phyloP scores from a whole-genome alignment of 2,113 vertebrate genomes.

The Orientallactaga bullata region DNA sequence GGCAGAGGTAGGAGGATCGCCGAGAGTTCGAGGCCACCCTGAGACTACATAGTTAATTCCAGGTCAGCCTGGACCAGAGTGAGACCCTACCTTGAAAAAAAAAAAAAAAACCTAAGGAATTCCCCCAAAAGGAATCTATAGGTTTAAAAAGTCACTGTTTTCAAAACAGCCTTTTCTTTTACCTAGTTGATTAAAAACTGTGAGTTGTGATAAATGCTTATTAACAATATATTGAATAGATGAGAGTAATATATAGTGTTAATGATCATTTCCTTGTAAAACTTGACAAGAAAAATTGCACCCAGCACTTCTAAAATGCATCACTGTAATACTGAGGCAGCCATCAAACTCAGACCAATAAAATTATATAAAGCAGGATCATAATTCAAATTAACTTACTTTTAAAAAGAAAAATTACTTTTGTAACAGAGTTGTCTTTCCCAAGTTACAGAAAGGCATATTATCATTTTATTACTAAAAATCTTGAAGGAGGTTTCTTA shows the following conservation, averaged over 20 bases:
- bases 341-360: conserved; percentile 3
- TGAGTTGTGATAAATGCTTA: conserved; percentile 51
- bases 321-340: conserved; percentile 35
- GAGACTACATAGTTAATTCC: too few relatives aligned
- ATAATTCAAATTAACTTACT: conserved; percentile 43
- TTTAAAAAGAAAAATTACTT: conserved; percentile 40
- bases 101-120: conserved; percentile 85
- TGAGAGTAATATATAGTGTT: not conserved
- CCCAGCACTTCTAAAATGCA: conserved; percentile 46
- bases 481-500: conserved; percentile 23
- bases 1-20: too few relatives aligned
- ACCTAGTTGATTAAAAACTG: conserved; percentile 61
- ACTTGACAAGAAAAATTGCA: conserved; percentile 17
- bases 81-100: too few relatives aligned
- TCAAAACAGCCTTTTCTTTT: conserved; percentile 78
- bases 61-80: too few relatives aligned
- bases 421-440: conserved; percentile 23
- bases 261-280: conserved; percentile 50
- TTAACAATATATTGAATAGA: conserved; percentile 31
- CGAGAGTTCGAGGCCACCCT: too few relatives aligned
- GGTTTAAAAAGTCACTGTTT: conserved; percentile 63
- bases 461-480: conserved; percentile 26
- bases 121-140: conserved; percentile 79
- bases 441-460: not conserved
- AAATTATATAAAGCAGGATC: conserved; percentile 29